Base-by-base conservation (phyloP, 2,113 vertebrate species). In the Chrysemys picta region DNA sequence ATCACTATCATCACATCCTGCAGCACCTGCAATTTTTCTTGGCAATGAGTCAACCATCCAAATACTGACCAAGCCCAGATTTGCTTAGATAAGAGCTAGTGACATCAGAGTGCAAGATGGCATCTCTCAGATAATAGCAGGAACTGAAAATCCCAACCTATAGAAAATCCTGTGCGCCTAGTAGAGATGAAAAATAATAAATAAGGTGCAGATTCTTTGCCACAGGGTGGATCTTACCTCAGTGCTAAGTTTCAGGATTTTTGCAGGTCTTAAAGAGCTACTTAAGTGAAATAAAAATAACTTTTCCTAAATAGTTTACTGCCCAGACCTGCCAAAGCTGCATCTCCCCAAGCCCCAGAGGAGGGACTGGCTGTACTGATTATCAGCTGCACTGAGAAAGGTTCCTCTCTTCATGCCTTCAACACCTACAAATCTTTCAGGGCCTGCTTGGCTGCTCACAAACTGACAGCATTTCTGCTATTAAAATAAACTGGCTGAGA, bases 281-380 rank as follows among this genome's bases (percentile, higher is more conserved):
- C 94, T 96, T 90, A 95, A 88, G 9, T 81, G 76, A 96, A 65
- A 93, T 88, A 82, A 89, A 93, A 93, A 89, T 81, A 90, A 75
- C 79, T 88, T 87, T 91, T 93, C 72, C 91, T 95, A 95, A 97
- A 96, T 91, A 92, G 72, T 94, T 96, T 96, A 52, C 91, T 96
- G 42, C 92, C 56, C 22, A 65, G 83, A 94, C 69, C 75, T 93
- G 81, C 89, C 84, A 94, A 86, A 50, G n/a, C 72, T 95, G 35
- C 82, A 87, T 96, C 84, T 96, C 84, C 65, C 29, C 49, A 91
- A 89, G 82, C 19, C 91, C 84, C 87, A 11, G 11, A 83, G 89
- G 82, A 93, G 93, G 84, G 65, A 78, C 4, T 89, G 25, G n/a
- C 59, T 83, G 35, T 50, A 72, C 62, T 84, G 86, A 95, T 54